Evolutionary conservation across 2,888 invertebrate species (phyloP).

Genomic region (Podabrus alpinus): DNA sequence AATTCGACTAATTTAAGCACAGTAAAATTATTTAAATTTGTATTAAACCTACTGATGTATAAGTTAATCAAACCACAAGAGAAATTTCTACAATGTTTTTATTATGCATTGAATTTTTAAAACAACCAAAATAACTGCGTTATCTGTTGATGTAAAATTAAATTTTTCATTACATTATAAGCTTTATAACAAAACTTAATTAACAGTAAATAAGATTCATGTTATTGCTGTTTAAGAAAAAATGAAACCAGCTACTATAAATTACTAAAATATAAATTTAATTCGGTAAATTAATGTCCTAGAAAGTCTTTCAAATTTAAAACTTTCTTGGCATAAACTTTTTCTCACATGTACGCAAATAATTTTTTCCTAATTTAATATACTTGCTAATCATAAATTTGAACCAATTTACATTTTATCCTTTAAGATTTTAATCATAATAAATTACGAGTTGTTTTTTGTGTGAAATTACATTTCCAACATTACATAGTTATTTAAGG

Average conservation of each 20-base stretch:
- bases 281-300: not conserved
- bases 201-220: not conserved
- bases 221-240: not conserved
- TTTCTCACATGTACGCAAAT: not conserved
- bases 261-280: not conserved
- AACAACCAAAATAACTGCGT: not conserved
- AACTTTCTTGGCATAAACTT: not conserved
- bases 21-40: not conserved
- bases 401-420: not conserved
- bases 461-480: not conserved
- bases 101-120: not conserved
- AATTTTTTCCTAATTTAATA: not conserved
- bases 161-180: not conserved
- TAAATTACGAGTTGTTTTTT: not conserved
- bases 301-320: not conserved
- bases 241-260: not conserved
- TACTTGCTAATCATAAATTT: not conserved
- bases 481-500: not conserved
- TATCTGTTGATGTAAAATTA: not conserved
- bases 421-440: not conserved
- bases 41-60: not conserved
- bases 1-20: not conserved
- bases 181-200: not conserved
- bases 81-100: not conserved
- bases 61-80: not conserved